phyloP scores from a whole-genome alignment of 1,140 invertebrate species.

The Philopotamus ludificatus region DNA sequence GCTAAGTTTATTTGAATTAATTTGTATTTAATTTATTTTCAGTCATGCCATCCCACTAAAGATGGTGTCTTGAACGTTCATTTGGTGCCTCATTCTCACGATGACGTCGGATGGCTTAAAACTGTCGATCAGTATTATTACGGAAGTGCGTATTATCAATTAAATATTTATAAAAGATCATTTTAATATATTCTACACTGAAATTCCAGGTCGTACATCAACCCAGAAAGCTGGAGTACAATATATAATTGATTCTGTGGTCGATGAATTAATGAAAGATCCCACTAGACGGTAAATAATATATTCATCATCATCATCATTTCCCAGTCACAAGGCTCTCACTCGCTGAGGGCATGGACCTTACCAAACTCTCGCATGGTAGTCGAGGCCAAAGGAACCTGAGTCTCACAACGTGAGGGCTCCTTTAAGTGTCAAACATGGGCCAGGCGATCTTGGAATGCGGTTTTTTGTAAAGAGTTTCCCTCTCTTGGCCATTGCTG shows the following conservation, averaged over 20 bases:
- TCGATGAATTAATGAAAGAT: conserved; percentile 74
- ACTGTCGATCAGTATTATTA: conserved; percentile 84
- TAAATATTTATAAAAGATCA: conserved; percentile 11
- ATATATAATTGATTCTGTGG: conserved; percentile 88
- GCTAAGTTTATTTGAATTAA: too few species aligned
- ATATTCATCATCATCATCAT: too few species aligned
- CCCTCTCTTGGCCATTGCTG: too few species aligned
- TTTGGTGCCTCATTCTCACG: conserved; percentile 70
- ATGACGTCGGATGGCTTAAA: conserved; percentile 85
- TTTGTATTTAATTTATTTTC: too few species aligned
- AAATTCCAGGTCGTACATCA: conserved; percentile 58
- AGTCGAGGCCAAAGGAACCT: too few species aligned
- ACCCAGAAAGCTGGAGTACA: conserved; percentile 82
- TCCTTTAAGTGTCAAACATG: too few species aligned
- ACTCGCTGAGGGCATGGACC: too few species aligned
- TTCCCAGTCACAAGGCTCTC: too few species aligned
- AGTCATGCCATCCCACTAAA: conserved; percentile 57
- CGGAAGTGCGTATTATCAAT: conserved; percentile 59
- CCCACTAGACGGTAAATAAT: conserved; percentile 48
- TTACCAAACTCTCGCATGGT: too few species aligned
- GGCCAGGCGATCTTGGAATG: too few species aligned
- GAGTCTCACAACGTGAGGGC: too few species aligned
- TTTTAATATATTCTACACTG: conserved; percentile 5
- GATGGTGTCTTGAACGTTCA: conserved; percentile 68
- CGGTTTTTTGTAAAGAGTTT: too few species aligned